Conservation (phyloP, 2,888 invertebrate genomes). For the Sphaerophoria taeniata region DNA sequence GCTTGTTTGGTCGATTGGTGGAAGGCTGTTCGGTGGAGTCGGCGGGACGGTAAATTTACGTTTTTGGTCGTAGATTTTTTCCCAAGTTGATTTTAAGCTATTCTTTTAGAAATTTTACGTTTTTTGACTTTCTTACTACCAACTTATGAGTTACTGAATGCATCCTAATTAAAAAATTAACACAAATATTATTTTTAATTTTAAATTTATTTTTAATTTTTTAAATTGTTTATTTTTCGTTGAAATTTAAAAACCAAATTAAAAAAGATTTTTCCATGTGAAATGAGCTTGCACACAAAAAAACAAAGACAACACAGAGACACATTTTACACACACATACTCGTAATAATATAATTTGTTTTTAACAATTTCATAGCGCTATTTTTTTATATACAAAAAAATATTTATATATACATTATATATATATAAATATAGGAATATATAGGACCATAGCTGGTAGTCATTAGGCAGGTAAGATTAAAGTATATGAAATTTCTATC, state of each 20-base stretch:
- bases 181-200: too few relatives aligned
- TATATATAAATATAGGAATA: slow-evolving; percentile 57
- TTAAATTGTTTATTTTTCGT: slow-evolving; percentile 44
- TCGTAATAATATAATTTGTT: slow-evolving; percentile 16
- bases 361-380: slow-evolving; percentile 70
- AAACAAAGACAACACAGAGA: too few relatives aligned
- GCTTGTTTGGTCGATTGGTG: slow-evolving; percentile 43
- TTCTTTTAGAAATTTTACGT: slow-evolving; percentile 4
- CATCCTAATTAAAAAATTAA: too few relatives aligned
- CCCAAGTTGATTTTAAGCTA: slow-evolving; percentile 17
- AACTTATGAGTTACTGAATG: neutral
- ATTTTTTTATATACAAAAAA: slow-evolving; percentile 70
- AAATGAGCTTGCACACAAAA: slow-evolving; percentile 71
- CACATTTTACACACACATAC: neutral
- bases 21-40: slow-evolving; percentile 28
- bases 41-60: slow-evolving; percentile 51
- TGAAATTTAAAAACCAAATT: neutral
- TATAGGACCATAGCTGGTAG: slow-evolving; percentile 73
- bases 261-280: slow-evolving; percentile 51
- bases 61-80: slow-evolving; percentile 67
- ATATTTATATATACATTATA: slow-evolving; percentile 46
- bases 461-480: slow-evolving; percentile 55
- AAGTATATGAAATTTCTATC: slow-evolving; percentile 1
- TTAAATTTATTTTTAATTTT: slow-evolving; percentile 16
- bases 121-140: neutral